Evolutionary conservation across 2,797 vertebrate genomes (phyloP).

Genomic region (Catharus ustulatus): DNA sequence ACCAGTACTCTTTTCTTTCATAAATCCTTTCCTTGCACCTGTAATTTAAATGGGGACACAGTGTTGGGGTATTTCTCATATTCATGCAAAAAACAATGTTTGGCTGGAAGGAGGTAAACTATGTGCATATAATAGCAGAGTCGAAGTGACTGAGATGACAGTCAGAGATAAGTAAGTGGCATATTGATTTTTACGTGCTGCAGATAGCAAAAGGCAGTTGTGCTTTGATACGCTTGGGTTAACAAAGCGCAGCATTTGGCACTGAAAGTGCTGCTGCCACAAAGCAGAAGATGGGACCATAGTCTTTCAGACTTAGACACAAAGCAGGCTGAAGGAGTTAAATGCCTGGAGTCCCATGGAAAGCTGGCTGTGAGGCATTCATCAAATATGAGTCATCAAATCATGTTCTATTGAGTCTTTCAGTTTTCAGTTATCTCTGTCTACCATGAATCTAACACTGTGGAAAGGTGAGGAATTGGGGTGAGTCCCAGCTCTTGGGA

Average conservation of each 20-base stretch:
- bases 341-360: not conserved
- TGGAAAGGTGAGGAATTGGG: not conserved
- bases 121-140: not conserved
- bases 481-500: not conserved
- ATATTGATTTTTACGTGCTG: not conserved
- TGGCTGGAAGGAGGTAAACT: not conserved
- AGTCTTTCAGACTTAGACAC: not conserved
- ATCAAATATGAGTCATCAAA: slow-evolving; percentile 23
- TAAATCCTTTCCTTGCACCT: not conserved
- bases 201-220: slow-evolving; percentile 15
- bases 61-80: not conserved
- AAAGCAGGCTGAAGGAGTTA: not conserved
- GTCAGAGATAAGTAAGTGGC: not conserved
- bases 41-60: not conserved
- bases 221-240: not conserved
- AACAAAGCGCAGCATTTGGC: not conserved
- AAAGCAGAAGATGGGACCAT: not conserved
- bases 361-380: not conserved
- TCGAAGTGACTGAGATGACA: slow-evolving; percentile 4
- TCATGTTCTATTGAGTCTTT: not conserved
- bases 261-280: not conserved
- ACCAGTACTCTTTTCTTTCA: not conserved
- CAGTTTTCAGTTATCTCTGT: not conserved
- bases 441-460: not conserved
- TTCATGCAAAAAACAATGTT: not conserved